phyloP scores from a whole-genome alignment of 2,797 vertebrate species.

The Euphonia xanthogaster region DNA sequence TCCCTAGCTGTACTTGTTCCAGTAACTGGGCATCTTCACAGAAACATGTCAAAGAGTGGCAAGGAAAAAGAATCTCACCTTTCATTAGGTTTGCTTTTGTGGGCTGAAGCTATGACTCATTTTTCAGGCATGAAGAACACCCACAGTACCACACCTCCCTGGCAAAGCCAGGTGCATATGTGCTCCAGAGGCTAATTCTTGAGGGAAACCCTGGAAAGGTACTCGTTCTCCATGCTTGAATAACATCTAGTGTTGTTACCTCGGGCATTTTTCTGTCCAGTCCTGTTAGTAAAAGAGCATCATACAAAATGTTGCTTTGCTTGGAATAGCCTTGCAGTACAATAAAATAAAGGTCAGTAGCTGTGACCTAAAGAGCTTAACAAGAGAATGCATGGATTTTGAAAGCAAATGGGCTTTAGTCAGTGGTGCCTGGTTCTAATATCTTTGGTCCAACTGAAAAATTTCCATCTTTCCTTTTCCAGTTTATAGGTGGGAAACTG shows the following conservation, averaged over 20 bases:
- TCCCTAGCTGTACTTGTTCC: slow-evolving; percentile 14
- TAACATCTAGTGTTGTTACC: slow-evolving; percentile 1
- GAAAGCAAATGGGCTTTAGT: background rate
- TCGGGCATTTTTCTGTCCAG: slow-evolving; percentile 19
- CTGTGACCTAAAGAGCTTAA: background rate
- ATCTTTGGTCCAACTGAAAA: background rate
- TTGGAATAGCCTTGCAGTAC: background rate
- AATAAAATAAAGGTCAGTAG: background rate
- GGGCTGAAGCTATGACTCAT: slow-evolving; percentile 54
- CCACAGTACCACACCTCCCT: slow-evolving; percentile 23
- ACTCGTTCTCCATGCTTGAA: slow-evolving; percentile 39
- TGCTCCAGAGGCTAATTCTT: slow-evolving; percentile 34
- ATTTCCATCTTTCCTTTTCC: background rate
- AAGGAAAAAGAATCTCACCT: slow-evolving; percentile 41
- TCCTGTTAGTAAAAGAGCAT: background rate
- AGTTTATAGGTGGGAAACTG: background rate
- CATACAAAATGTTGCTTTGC: background rate
- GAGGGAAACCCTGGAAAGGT: slow-evolving; percentile 30
- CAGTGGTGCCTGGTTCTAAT: background rate
- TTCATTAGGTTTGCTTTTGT: slow-evolving; percentile 49
- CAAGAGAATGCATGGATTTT: background rate
- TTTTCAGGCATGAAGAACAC: slow-evolving; percentile 49
- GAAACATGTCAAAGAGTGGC: slow-evolving; percentile 29
- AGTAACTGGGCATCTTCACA: slow-evolving; percentile 3
- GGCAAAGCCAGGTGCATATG: slow-evolving; percentile 51